Base-by-base conservation (phyloP, 2,797 vertebrate genomes). In the Aselliscus stoliczkanus region DNA sequence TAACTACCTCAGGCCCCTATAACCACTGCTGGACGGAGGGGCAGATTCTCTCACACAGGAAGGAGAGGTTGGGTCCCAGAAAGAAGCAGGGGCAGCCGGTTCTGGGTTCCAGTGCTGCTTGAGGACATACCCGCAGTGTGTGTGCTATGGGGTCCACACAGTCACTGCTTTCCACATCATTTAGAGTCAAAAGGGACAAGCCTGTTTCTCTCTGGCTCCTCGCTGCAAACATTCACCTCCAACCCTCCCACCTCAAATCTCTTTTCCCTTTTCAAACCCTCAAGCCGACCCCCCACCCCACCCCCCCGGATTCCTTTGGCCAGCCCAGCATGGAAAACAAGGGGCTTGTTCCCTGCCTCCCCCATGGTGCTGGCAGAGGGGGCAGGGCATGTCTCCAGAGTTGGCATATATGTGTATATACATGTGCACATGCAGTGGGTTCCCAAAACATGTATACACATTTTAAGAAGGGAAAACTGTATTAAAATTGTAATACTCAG, bases 41-140 rank as follows among this genome's bases (percentile, higher is more conserved):
- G 25, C 8, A 34, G 25, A n/a, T 27, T 27, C 29, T 27, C 0
- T 25, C 11, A 42, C 31, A 42, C 1, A 42, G 17, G 25, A 31
- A 58, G 52, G 52, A 52, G 83, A 83, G 18, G 12, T 5, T 7
- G 8, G 47, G 23, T 11, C 50, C 18, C 15, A 7, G 81, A 31
- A 10, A 64, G 44, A 11, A 37, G n/a, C n/a, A 23, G 44, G 42
- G 34, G 34, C 11, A 18, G 56, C 3, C 0, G 11, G 29, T 52
- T 56, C 80, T 10, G 65, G 44, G 56, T 9, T 39, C 18, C 13
- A 29, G 60, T 0, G 5, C 29, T n/a, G 27, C 65, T 29, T 7
- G 18, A 52, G n/a, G 0, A 75, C 7, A 18, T 0, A 2, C 10
- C 8, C n/a, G 12, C 37, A 10, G 37, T 0, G 0, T 72, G 60